Base-by-base conservation (phyloP, 2,888 invertebrate species). In the Eubasilissa splendida region DNA sequence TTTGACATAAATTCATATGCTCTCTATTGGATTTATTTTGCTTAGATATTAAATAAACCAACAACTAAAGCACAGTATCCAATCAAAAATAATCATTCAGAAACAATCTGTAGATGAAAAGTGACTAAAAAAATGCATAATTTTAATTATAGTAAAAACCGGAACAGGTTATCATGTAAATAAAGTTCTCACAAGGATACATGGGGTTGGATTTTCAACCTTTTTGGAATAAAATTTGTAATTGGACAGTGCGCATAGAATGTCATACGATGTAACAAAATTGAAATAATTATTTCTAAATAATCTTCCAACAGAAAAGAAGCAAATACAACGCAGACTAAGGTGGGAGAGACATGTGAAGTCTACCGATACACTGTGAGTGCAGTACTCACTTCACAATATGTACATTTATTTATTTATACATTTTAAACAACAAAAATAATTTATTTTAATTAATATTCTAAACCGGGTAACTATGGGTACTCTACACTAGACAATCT, bases 381-480 rank as follows among this genome's bases (percentile, higher is more conserved):
- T 54, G 65, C 33, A 74, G 74, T 65, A 52, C 42, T 59, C 52
- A 59, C 68, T 79, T 60, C 66, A 66, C 75, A 68, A 71, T 74
- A 79, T 75, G 65, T 78, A 78, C 70, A 53, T 77, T 42, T 70
- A 78, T 79, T 76, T 80, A 76, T 79, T 76, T 80, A 76, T 80
- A 80, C 80, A 80, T 60, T 76, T 80, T 60, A 70, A 80, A 80
- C 79, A 78, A 78, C 76, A 80, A 76, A 80, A 80, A 76, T 76
- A 76, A 80, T 68, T 80, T 76, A 80, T 70, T 76, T 76, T 76
- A 80, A 76, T 80, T 53, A 80, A 74, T 80, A 76, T 54, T 80
- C 76, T 80, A 80, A 42, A 76, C 54, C 71, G 80, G 76, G 76
- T 80, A 42, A 56, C 80, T 80, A 75, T 75, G 79, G 79, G 58